Conservation (phyloP, 2,113 vertebrate species). For the Phodopus roborovskii region DNA sequence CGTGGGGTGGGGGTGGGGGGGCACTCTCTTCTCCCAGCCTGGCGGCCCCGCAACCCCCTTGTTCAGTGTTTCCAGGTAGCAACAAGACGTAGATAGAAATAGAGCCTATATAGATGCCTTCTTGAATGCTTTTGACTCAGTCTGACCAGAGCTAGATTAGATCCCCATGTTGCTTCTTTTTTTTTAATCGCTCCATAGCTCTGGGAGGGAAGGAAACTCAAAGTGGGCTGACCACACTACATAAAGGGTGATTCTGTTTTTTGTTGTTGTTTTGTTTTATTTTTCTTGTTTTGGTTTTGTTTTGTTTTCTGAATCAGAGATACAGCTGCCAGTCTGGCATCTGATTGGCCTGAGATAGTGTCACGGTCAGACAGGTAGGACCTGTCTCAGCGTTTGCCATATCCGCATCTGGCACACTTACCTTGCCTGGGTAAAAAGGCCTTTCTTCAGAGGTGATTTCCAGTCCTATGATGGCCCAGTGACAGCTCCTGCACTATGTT, state of each 20-base stretch:
- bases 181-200: not conserved
- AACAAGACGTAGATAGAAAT: not conserved
- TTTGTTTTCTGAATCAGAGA: constrained; percentile 1
- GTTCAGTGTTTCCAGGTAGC: not conserved
- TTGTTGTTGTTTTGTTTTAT: not conserved
- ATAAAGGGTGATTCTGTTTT: not conserved
- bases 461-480: not conserved
- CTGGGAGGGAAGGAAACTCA: not conserved
- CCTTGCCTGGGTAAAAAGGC: not conserved
- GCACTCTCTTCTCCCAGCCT: too few species aligned
- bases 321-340: not conserved
- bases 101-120: not conserved
- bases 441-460: not conserved
- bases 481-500: accelerated
- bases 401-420: not conserved
- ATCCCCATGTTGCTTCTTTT: not conserved
- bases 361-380: not conserved
- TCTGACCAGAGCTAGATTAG: not conserved
- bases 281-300: not conserved
- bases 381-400: not conserved
- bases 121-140: not conserved
- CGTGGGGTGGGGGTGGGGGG: too few species aligned
- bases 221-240: not conserved
- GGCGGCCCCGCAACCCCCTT: not conserved
- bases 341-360: not conserved